Conservation (phyloP, 2,113 vertebrate species). For the Pachyramphus minor region DNA sequence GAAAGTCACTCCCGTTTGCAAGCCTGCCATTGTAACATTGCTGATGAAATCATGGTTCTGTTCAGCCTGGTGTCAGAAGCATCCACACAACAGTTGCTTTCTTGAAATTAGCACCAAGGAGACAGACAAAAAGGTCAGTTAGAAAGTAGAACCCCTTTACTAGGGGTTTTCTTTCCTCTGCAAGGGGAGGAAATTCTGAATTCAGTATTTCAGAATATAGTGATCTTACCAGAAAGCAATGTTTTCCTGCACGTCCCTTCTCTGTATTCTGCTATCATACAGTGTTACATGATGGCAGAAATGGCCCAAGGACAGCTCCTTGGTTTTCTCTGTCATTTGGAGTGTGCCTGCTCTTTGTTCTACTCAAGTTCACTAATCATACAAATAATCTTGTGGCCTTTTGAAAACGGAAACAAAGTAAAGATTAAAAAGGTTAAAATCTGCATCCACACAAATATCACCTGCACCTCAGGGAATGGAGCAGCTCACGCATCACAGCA, state of each 20-base stretch:
- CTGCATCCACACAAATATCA: slow-evolving; percentile 55
- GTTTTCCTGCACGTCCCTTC: not conserved
- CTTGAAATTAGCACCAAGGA: not conserved
- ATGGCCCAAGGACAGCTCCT: not conserved
- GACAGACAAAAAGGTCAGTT: not conserved
- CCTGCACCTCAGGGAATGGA: slow-evolving; percentile 14
- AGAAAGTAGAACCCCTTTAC: not conserved
- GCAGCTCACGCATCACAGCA: not conserved
- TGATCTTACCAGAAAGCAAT: not conserved
- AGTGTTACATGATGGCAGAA: not conserved
- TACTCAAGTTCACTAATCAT: slow-evolving; percentile 32
- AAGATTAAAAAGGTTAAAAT: slow-evolving; percentile 69
- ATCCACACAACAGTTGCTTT: not conserved
- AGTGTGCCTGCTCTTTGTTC: slow-evolving; percentile 14
- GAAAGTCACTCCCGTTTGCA: not conserved
- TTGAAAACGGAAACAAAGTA: slow-evolving; percentile 58
- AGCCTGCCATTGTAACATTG: not conserved
- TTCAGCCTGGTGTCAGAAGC: not conserved
- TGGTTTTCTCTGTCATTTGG: not conserved
- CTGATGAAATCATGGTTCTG: not conserved
- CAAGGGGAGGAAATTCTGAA: no score
- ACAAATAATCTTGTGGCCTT: slow-evolving; percentile 63
- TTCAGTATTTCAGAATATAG: not conserved
- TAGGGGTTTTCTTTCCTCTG: not conserved
- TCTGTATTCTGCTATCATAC: not conserved